Evolutionary conservation across 1,140 invertebrate genomes (phyloP), one percentile per base, ranked within the genome.

Genomic region (Mactra quadrangularis): DNA sequence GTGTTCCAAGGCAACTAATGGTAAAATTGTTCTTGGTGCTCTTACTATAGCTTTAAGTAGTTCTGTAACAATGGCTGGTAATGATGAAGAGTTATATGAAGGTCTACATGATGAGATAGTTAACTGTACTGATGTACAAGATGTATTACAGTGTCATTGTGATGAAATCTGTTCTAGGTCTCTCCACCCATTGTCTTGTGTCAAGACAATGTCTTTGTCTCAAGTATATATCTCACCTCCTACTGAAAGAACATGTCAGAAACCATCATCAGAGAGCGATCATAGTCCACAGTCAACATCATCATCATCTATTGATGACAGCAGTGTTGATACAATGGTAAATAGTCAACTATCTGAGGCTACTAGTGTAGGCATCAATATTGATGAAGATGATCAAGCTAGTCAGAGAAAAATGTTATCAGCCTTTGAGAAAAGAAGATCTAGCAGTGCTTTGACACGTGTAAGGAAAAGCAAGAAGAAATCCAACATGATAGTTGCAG

Each of bases 181-280:
- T 1, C 45, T 68, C 41, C 64, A 68, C 47, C 64, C 64, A 22
- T n/a, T 68, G 9, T 29, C 64, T 4, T 68, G 64, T 50, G 9
- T 68, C 15, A 68, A 68, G 47, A 4, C 41, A 2, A 68, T 52
- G 45, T 68, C 64, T 6, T 19, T 68, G 17, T 27, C 64, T 4
- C 27, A 41, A 1, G 64, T 68, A 15, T 68, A 68, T 19, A 29
- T 50, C 17, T 68, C 64, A 1, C 64, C 64, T 2, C 64, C 64
- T n/a, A 29, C 45, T 52, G 2, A 31, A 0, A 13, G 64, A 6
- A 45, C 22, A 27, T 31, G 19, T 31, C 22, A 50, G n/a, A 29
- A 7, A 13, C 22, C 13, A 22, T 47, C 64, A 29, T 31, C 64
- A 9, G 6, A 6, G 4, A 27, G 3, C 25, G 29, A 25, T 68